Base-by-base conservation (phyloP, 2,113 vertebrate genomes). In the Calypte anna region DNA sequence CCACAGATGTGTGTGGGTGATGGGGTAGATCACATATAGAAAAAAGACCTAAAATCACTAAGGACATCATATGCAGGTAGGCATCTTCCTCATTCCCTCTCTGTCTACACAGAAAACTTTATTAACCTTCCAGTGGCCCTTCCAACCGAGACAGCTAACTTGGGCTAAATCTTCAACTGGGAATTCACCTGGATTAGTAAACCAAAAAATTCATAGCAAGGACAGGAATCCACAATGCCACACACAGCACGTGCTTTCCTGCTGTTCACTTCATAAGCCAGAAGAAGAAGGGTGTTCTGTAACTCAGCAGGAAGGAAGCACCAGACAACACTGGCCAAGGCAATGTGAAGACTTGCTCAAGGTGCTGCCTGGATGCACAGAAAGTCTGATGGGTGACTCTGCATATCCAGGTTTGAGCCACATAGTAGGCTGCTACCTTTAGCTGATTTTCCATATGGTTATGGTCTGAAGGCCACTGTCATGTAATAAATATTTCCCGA, bases 61-160 rank as follows among this genome's bases (percentile, higher is more conserved):
- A 78, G 30, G 21, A 36, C 15, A 40, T 53, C 6, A 1, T 16
- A 3, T 67, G 67, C 0, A 1, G 2, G 12, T 22, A 36, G 24
- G 19, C 62, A 30, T 64, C 25, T 90, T 79, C 28, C 14, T 87
- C 53, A 12, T 25, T 16, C 4, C 21, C 31, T 28, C 78, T 84
- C 57, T 57, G 20, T 28, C 33, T 25, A 75, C 18, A 70, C 20
- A 53, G 12, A 84, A 50, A 75, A 59, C 28, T 31, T 70, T 62
- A 10, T 7, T 48, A 22, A 27, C 28, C 7, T 63, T 62, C 27
- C 61, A 33, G 28, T 31, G 23, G 23, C 31, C n/a, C n/a, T 88
- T 66, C 40, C 79, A 83, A 10, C 9, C 43, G 36, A 53, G 14
- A 53, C n/a, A 90, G 33, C 1, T 61, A 82, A 1, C 1, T 0